Percentiles rank a stretch among this genome's conserved stretches.
Conservation (phyloP, 2,797 vertebrate genomes). For the Pantherophis vulpinus region DNA sequence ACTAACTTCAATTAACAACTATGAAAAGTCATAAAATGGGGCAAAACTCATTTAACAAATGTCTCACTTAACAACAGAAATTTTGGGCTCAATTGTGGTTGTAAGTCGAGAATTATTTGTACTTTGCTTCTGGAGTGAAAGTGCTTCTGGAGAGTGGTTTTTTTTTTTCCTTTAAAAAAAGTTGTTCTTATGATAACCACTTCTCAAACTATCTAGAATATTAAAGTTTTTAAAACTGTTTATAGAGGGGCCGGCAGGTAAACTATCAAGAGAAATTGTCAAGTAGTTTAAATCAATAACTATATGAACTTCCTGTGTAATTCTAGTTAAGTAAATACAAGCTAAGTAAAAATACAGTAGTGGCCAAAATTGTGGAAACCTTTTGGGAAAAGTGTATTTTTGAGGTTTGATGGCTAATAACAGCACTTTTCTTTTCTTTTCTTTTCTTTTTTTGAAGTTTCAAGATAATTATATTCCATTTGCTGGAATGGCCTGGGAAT, state of each 20-base stretch:
- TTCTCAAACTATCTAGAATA: neutral
- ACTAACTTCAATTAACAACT: neutral
- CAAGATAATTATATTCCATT: too few relatives aligned
- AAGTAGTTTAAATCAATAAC: neutral
- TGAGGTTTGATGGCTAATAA: too few relatives aligned
- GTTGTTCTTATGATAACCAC: neutral
- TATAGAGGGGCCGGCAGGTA: neutral
- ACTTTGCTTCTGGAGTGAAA: neutral
- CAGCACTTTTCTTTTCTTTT: too few relatives aligned
- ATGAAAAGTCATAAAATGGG: too few relatives aligned
- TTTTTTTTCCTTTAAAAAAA: neutral
- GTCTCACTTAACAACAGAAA: neutral
- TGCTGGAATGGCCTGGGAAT: too few relatives aligned
- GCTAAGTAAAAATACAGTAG: neutral
- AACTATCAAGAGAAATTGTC: neutral
- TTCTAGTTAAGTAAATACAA: neutral
- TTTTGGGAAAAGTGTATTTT: too few relatives aligned
- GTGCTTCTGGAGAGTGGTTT: neutral
- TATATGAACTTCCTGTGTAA: neutral
- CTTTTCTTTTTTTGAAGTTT: too few relatives aligned
- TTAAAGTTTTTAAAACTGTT: neutral
- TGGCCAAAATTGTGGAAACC: too few relatives aligned
- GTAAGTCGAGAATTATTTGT: neutral
- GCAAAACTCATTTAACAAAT: too few relatives aligned
- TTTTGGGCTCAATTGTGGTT: neutral